A percentile compares a stretch with the other conserved stretches of the same genome.
phyloP scores from a whole-genome alignment of 2,113 vertebrate genomes.

The Scalopus aquaticus region DNA sequence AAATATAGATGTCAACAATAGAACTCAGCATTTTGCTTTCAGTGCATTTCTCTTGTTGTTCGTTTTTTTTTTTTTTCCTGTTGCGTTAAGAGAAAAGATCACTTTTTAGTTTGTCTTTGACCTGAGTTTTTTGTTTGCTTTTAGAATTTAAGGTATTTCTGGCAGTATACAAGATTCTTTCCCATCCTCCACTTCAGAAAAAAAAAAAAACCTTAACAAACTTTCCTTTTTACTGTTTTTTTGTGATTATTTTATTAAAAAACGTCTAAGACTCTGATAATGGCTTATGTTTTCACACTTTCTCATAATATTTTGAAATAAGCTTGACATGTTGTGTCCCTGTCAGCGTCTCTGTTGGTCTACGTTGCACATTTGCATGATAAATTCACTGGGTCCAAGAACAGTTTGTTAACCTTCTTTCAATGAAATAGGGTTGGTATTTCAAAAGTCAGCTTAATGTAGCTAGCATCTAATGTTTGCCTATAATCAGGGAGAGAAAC shows the following conservation, averaged over 20 bases:
- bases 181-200: background rate
- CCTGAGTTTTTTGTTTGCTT: background rate
- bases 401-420: conserved; percentile 5
- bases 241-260: background rate
- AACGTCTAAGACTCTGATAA: background rate
- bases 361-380: background rate
- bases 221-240: background rate
- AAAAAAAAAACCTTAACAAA: background rate
- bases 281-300: background rate
- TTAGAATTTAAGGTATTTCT: background rate
- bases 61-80: background rate
- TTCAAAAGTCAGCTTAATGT: background rate
- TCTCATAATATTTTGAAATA: conserved; percentile 71
- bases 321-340: conserved; percentile 16
- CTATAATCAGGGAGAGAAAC: background rate
- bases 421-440: background rate
- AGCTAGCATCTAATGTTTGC: background rate
- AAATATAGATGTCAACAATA: background rate
- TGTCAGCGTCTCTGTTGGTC: conserved; percentile 69
- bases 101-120: conserved; percentile 11
- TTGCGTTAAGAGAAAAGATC: background rate
- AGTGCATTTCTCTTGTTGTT: background rate
- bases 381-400: background rate
- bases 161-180: background rate
- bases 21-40: background rate